Evolutionary conservation across 2,888 invertebrate species (phyloP).

Genomic region (Philhelius pedissequus): DNA sequence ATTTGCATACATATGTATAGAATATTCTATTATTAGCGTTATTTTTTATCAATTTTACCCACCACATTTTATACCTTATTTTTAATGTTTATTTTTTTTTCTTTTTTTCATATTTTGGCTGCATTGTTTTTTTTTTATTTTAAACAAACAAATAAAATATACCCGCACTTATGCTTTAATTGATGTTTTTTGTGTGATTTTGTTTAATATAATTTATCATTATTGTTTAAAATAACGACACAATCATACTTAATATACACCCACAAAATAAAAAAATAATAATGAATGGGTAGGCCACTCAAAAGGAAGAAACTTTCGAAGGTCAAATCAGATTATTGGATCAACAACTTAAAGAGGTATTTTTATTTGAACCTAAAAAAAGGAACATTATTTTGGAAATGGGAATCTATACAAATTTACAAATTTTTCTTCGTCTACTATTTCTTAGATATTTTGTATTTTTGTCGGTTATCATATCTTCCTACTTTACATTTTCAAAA

Average conservation of each 20-base stretch:
- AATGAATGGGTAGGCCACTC: constrained; percentile 86
- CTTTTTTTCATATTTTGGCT: constrained; percentile 74
- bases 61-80: constrained; percentile 52
- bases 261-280: constrained; percentile 55
- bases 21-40: constrained; percentile 22
- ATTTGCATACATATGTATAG: constrained; percentile 56
- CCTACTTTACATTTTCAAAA: neutral
- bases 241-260: constrained; percentile 75
- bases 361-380: constrained; percentile 70
- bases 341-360: constrained; percentile 96
- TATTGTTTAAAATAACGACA: constrained; percentile 75
- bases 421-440: neutral
- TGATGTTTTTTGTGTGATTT: constrained; percentile 71
- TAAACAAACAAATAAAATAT: constrained; percentile 40
- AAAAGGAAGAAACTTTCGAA: constrained; percentile 96
- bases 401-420: neutral
- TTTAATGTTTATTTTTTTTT: constrained; percentile 60
- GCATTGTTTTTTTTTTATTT: constrained; percentile 35
- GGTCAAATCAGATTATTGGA: constrained; percentile 93
- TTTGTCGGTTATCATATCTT: neutral
- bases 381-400: constrained; percentile 3
- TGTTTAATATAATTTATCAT: constrained; percentile 74
- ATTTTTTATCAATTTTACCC: constrained; percentile 38
- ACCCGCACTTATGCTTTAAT: constrained; percentile 46
- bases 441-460: neutral